A percentile compares a stretch with the other conserved stretches of the same genome.
These are phyloP conservation scores for Cryptoblepharus egeriae DNA, from an alignment of 2,797 vertebrate genomes.

Conservation along the genomic window DNA sequence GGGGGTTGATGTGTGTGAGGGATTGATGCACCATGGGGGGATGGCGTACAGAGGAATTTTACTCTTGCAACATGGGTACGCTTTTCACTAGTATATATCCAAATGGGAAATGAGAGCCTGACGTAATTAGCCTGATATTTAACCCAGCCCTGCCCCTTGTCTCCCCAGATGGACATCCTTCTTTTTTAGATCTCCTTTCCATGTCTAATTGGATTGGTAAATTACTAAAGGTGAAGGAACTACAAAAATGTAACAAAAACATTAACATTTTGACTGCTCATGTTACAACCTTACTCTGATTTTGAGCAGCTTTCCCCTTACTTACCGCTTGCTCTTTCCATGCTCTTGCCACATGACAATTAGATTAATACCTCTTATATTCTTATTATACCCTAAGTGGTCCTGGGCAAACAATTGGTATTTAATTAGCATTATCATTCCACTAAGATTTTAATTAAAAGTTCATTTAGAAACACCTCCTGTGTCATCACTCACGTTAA, in stretches of 20 bases:
- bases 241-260: too few species aligned
- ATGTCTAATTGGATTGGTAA: background rate
- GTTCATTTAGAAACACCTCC: constrained; percentile 72
- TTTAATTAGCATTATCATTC: constrained; percentile 77
- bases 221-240: background rate
- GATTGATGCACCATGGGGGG: too few species aligned
- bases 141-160: background rate
- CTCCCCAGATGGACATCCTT: background rate
- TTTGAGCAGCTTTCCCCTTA: constrained; percentile 65
- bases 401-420: constrained; percentile 75
- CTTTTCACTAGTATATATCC: too few species aligned
- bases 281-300: constrained; percentile 42
- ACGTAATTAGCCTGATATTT: background rate
- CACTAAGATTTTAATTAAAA: constrained; percentile 78
- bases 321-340: constrained; percentile 61
- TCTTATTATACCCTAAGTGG: constrained; percentile 75
- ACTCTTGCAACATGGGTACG: too few species aligned
- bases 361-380: constrained; percentile 76
- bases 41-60: too few species aligned
- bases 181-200: constrained; percentile 3
- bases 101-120: too few species aligned
- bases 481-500: constrained; percentile 68
- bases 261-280: background rate
- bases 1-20: too few species aligned
- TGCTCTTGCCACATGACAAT: constrained; percentile 71